These are phyloP conservation scores for Leptinotarsa peninsularis DNA, from an alignment of 2,888 invertebrate genomes.

Conservation along the genomic window DNA sequence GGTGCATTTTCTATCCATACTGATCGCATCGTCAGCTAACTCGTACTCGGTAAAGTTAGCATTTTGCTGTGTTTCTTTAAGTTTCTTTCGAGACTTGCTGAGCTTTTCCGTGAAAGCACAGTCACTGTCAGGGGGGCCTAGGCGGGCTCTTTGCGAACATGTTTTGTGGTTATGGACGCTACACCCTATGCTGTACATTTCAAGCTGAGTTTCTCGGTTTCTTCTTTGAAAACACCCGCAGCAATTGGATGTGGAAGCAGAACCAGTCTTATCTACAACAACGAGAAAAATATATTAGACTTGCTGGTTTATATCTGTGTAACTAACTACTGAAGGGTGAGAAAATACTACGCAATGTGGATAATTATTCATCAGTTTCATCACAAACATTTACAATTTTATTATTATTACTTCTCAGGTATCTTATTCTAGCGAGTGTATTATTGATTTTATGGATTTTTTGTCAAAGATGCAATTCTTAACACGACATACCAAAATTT, in stretches of 20 bases:
- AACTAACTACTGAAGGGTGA: neutral
- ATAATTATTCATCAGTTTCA: no score
- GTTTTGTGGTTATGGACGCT: slow-evolving; percentile 59
- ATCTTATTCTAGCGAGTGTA: no score
- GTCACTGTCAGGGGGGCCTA: slow-evolving; percentile 62
- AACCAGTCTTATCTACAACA: slow-evolving; percentile 66
- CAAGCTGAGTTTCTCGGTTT: slow-evolving; percentile 67
- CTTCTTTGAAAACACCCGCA: slow-evolving; percentile 66
- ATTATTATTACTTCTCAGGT: neutral
- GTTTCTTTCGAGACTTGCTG: slow-evolving; percentile 49
- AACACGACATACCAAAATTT: no score
- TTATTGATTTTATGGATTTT: no score
- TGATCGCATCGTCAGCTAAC: slow-evolving; percentile 65
- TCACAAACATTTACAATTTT: neutral
- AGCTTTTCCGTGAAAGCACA: slow-evolving; percentile 59
- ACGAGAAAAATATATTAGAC: slow-evolving; percentile 46
- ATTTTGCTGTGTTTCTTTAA: slow-evolving; percentile 43
- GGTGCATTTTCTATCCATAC: slow-evolving; percentile 59
- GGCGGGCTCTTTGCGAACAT: slow-evolving; percentile 63
- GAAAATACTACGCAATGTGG: no score
- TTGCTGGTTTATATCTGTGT: slow-evolving; percentile 4
- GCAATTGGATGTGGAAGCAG: slow-evolving; percentile 66
- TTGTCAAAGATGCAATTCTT: no score
- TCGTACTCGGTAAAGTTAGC: slow-evolving; percentile 61
- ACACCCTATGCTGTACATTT: slow-evolving; percentile 64